Percentiles rank a stretch among this genome's conserved stretches.
These are phyloP conservation scores for Eupeodes corollae DNA, from an alignment of 1,140 invertebrate genomes.

Conservation along the genomic window DNA sequence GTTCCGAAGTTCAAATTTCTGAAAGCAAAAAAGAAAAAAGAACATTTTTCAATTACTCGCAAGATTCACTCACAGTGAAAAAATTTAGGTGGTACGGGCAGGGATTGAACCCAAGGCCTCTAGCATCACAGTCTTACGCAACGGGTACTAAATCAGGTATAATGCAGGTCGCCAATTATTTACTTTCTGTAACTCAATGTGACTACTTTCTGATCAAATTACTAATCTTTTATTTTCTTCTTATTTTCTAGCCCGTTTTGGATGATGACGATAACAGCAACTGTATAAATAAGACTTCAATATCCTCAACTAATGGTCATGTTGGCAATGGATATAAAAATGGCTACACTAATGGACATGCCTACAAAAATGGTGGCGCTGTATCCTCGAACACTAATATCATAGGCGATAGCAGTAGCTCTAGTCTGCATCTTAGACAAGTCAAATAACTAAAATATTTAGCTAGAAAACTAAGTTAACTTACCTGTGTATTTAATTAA, in stretches of 20 bases:
- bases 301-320: slow-evolving; percentile 12
- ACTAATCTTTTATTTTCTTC: slow-evolving; percentile 1
- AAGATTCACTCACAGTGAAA: too few species aligned
- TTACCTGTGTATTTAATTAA: slow-evolving; percentile 2
- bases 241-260: slow-evolving; percentile 37
- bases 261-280: slow-evolving; percentile 33
- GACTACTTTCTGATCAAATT: too few species aligned
- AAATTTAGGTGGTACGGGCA: too few species aligned
- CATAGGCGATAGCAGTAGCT: slow-evolving; percentile 36
- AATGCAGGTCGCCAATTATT: too few species aligned
- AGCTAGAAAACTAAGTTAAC: neutral
- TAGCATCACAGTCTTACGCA: too few species aligned
- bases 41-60: too few species aligned
- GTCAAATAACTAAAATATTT: slow-evolving; percentile 34
- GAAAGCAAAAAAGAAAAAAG: too few species aligned
- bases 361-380: slow-evolving; percentile 26
- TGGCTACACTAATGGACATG: slow-evolving; percentile 14
- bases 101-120: too few species aligned
- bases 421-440: slow-evolving; percentile 37
- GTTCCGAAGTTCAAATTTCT: too few species aligned
- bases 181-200: too few species aligned
- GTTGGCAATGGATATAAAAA: slow-evolving; percentile 12
- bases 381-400: slow-evolving; percentile 32
- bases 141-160: too few species aligned
- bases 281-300: neutral